Evolutionary conservation across 2,888 invertebrate genomes (phyloP).

Genomic region (Drosophila flavopinicola): DNA sequence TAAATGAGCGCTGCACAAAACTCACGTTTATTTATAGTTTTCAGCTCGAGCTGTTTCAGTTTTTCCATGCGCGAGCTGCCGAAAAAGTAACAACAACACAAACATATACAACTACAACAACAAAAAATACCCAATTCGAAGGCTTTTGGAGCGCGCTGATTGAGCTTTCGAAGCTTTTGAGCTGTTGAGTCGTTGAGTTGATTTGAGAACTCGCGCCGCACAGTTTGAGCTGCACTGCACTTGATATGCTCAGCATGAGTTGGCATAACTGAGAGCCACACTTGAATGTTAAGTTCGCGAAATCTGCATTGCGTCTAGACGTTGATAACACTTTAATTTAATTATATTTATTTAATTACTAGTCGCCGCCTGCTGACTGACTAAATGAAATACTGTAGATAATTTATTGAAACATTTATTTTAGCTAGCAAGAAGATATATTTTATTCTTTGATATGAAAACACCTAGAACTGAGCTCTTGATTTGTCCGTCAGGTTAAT

Average conservation of each 20-base stretch:
- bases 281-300: slow-evolving; percentile 34
- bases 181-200: slow-evolving; percentile 9
- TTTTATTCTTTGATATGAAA: not conserved
- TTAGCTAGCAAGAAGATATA: not conserved
- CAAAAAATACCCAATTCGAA: slow-evolving; percentile 37
- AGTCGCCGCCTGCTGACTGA: not conserved
- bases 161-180: slow-evolving; percentile 49
- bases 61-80: slow-evolving; percentile 62
- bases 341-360: not conserved
- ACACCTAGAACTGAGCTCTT: too few species aligned
- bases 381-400: not conserved
- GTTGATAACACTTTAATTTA: slow-evolving; percentile 2
- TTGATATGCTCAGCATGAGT: slow-evolving; percentile 31
- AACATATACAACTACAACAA: slow-evolving; percentile 10
- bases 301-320: slow-evolving; percentile 23
- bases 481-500: too few species aligned
- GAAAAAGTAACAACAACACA: slow-evolving; percentile 33
- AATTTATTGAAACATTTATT: not conserved
- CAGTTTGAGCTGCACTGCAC: slow-evolving; percentile 46
- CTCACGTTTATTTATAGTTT: slow-evolving; percentile 83
- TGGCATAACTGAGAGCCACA: slow-evolving; percentile 15
- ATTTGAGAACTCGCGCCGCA: slow-evolving; percentile 39
- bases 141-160: slow-evolving; percentile 47
- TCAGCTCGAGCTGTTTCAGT: slow-evolving; percentile 53
- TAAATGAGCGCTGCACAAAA: slow-evolving; percentile 80